Base-by-base conservation (phyloP, 2,888 invertebrate genomes). In the Amphipyra berbera region DNA sequence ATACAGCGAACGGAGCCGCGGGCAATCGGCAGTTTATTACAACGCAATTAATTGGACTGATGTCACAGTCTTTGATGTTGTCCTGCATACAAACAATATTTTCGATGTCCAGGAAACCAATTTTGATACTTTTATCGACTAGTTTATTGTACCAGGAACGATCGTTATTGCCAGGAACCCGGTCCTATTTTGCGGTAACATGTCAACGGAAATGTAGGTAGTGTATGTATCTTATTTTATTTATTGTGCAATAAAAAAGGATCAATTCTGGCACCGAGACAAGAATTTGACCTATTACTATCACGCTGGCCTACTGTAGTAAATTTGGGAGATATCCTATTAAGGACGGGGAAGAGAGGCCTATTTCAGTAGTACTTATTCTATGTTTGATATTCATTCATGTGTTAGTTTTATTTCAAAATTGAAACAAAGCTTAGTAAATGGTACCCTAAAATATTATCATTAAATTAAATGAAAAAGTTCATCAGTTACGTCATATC, bases 1-100 rank as follows among this genome's bases (percentile, higher is more conserved):
- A 35, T 37, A 47, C 41, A 35, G 45, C 35, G 54, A 44, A 27
- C 33, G 47, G 44, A 27, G 60, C 57, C 47, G 56, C 60, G 45
- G 42, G 46, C 54, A 41, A 52, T 30, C 59, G 50, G 14, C 60
- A 49, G 69, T 68, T 73, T 72, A 60, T 75, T 77, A 77, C 61
- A 73, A 68, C 60, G 56, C 68, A 68, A 68, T 65, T 68, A 68
- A 61, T 75, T 75, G 60, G 61, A 54, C 52, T 59, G 64, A 47
- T 73, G 57, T 62, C 46, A 15, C 37, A 38, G 57, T 57, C 65
- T 77, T 73, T 77, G 74, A 77, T 56, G 52, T 50, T 6, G 21
- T 12, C 44, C 42, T 48, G 65, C 30, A 15, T 62, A 58, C 37
- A 60, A 45, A 50, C 37, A 42, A 62, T 52, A 45, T 59, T 63